phyloP scores from a whole-genome alignment of 2,797 vertebrate genomes.

The Premnoplex brunnescens region DNA sequence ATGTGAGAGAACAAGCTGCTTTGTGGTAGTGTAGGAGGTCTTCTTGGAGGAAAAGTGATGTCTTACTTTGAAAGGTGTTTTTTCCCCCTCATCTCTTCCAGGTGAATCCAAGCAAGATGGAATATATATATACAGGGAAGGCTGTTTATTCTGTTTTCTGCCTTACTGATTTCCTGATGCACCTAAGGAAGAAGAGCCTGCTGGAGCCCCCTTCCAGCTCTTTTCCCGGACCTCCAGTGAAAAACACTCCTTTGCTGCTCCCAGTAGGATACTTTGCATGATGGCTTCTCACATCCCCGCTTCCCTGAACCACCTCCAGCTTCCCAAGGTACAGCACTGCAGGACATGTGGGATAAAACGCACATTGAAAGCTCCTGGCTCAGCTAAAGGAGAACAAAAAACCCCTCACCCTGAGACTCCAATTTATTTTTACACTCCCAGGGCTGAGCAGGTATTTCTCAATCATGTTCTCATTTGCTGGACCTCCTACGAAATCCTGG shows the following conservation, averaged over 20 bases:
- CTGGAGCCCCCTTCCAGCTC: neutral
- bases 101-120: neutral
- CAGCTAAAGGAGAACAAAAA: neutral
- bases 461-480: neutral
- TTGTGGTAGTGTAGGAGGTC: neutral
- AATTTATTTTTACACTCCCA: conserved; percentile 3
- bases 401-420: neutral
- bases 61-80: neutral
- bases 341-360: neutral
- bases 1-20: neutral
- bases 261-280: neutral
- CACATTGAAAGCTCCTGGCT: neutral
- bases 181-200: neutral
- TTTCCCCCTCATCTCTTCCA: neutral
- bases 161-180: neutral
- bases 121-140: neutral
- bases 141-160: neutral
- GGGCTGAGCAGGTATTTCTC: neutral
- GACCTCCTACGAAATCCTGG: neutral
- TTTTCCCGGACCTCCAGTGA: accelerated
- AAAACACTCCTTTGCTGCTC: neutral
- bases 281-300: neutral
- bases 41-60: neutral
- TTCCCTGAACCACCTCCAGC: neutral
- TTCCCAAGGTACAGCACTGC: neutral